Evolutionary conservation across 2,888 invertebrate genomes (phyloP), one percentile per base, ranked within the genome.

Genomic region (Lordiphosa fenestrarum): DNA sequence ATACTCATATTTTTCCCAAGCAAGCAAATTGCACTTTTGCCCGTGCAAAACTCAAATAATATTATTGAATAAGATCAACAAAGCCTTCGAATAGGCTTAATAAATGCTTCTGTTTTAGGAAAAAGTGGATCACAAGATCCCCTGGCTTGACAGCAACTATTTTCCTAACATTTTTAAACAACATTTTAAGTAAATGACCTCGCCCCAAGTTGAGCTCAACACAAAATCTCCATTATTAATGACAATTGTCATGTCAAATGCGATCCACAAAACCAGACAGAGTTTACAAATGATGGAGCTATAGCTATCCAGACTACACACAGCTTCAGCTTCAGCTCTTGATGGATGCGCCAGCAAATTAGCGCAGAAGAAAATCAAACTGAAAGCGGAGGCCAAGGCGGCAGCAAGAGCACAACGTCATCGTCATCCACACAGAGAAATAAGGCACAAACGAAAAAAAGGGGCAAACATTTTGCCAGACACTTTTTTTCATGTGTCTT

Each of bases 331-430:
- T 35, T 35, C 48, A 49, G 65, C 35, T 49, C 58, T 73, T 84
- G 77, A 77, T 84, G 77, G 82, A 77, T 77, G 84, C 82, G 64
- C 69, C 77, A 71, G 84, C 77, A 84, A 84, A 77, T 77, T 84
- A 77, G 84, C 66, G 65, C 69, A 73, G 57, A 66, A 64, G 81
- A 63, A 76, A 72, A 42, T 39, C 47, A 60, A 52, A 49, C 66
- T 62, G 46, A 39, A 39, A 48, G 41, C 48, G 38, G 36, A 54
- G 61, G 30, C 30, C 30, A 30, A 30, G 15, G 15, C 15, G 2
- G 30, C 30, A 30, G 30, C 30, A 30, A 30, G 9, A 30, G 30
- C 10, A 30, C 47, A 50, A 51, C 64, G 49, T 56, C 63, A 52
- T 60, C 60, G 40, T 33, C 46, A 37, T 35, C 53, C 41, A 13